phyloP scores from a whole-genome alignment of 92 coral and sea anemone species.

The Hydrozoanthus gracilis region DNA sequence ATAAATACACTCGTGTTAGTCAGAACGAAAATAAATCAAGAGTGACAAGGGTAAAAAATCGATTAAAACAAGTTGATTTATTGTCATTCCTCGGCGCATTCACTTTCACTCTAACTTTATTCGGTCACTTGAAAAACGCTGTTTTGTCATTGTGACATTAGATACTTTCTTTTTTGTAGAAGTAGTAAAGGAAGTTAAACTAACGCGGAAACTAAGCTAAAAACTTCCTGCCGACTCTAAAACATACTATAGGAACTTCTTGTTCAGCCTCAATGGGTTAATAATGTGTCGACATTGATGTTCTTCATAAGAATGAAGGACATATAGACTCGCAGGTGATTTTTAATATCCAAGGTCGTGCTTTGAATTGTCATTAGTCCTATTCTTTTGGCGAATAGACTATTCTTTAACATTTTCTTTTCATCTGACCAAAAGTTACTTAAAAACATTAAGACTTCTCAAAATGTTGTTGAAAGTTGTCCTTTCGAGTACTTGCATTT shows the following conservation, averaged over 20 bases:
- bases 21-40: conserved; percentile 22
- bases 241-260: conserved; percentile 24
- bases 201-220: conserved; percentile 20
- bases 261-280: conserved; percentile 14
- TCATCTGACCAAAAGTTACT: conserved; percentile 16
- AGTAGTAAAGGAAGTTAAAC: conserved; percentile 38
- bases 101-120: neutral
- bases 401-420: conserved; percentile 26
- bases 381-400: conserved; percentile 26
- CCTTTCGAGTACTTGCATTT: conserved; percentile 14
- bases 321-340: conserved; percentile 41
- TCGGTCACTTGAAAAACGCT: neutral
- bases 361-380: conserved; percentile 38
- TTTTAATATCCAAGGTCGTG: conserved; percentile 36
- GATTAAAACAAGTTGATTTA: conserved; percentile 15
- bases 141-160: conserved; percentile 38
- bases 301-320: conserved; percentile 42
- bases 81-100: conserved; percentile 14
- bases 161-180: conserved; percentile 37
- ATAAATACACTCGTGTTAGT: neutral
- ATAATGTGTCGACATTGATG: conserved; percentile 40
- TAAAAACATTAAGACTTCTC: neutral
- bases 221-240: conserved; percentile 35
- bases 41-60: conserved; percentile 26
- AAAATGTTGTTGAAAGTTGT: conserved; percentile 2